A percentile compares a stretch with the other conserved stretches of the same genome.
These are phyloP conservation scores for Perca fluviatilis DNA, from an alignment of 2,113 vertebrate genomes.

Conservation along the genomic window DNA sequence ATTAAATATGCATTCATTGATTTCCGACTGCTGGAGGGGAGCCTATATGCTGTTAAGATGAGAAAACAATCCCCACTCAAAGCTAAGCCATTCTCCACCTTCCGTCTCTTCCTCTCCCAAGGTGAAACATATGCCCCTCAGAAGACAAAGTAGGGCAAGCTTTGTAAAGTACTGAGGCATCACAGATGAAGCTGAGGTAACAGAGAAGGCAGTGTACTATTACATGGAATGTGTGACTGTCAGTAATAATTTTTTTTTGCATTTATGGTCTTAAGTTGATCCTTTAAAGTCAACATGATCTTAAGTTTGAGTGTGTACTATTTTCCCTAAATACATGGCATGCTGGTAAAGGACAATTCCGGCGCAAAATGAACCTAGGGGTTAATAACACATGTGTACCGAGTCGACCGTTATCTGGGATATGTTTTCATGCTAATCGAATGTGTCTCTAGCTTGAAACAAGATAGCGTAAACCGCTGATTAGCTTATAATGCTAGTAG, in stretches of 20 bases:
- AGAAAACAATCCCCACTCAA: not conserved
- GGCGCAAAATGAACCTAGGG: too few species aligned
- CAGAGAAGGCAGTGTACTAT: not conserved
- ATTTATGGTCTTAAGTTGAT: not conserved
- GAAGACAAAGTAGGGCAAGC: conserved; percentile 14
- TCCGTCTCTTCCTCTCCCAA: not conserved
- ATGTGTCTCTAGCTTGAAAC: too few species aligned
- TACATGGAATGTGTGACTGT: not conserved
- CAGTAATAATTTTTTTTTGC: not conserved
- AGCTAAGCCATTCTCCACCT: conserved; percentile 12
- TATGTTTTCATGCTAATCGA: too few species aligned
- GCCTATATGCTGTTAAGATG: not conserved
- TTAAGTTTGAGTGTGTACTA: not conserved
- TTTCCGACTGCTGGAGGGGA: not conserved
- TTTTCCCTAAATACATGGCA: not conserved
- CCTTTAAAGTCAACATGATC: conserved; percentile 24
- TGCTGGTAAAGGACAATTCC: not conserved
- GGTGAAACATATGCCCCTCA: not conserved
- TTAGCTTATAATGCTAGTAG: too few species aligned
- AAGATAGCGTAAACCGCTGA: too few species aligned
- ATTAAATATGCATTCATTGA: not conserved
- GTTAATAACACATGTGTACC: too few species aligned
- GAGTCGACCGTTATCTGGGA: too few species aligned
- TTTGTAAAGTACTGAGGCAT: not conserved
- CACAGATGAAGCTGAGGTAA: not conserved